Percentiles rank a stretch among this genome's conserved stretches.
Conservation (phyloP, 2,797 vertebrate species). For the Pseudochirops corinnae region DNA sequence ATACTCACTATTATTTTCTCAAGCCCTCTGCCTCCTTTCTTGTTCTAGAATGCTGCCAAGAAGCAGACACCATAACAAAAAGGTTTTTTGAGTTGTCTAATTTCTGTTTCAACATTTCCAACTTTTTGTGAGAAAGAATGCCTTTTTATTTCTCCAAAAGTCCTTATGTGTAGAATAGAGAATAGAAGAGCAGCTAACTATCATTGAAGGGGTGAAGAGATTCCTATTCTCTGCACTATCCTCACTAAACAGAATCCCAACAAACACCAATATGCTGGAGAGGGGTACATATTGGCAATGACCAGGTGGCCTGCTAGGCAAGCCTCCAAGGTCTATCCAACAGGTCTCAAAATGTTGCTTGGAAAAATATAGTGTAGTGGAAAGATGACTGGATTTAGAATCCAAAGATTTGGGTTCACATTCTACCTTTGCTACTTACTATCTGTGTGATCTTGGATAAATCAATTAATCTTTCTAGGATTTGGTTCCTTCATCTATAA, state of each 20-base stretch:
- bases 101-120: background rate
- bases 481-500: background rate
- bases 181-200: background rate
- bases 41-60: background rate
- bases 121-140: background rate
- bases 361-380: background rate
- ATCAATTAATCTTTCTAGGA: background rate
- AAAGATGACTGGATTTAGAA: background rate
- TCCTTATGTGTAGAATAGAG: background rate
- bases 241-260: background rate
- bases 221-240: background rate
- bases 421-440: background rate
- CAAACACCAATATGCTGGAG: background rate
- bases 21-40: background rate
- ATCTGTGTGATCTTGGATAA: background rate
- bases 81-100: background rate
- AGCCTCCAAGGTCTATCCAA: background rate
- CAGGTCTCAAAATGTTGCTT: background rate
- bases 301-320: background rate
- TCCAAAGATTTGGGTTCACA: background rate
- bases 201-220: background rate
- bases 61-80: background rate
- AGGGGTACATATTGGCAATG: background rate
- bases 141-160: constrained; percentile 26
- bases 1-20: background rate